A percentile compares a stretch with the other conserved stretches of the same genome.
Evolutionary conservation across 2,888 invertebrate genomes (phyloP).

Genomic region (Pseudanteris insignis): DNA sequence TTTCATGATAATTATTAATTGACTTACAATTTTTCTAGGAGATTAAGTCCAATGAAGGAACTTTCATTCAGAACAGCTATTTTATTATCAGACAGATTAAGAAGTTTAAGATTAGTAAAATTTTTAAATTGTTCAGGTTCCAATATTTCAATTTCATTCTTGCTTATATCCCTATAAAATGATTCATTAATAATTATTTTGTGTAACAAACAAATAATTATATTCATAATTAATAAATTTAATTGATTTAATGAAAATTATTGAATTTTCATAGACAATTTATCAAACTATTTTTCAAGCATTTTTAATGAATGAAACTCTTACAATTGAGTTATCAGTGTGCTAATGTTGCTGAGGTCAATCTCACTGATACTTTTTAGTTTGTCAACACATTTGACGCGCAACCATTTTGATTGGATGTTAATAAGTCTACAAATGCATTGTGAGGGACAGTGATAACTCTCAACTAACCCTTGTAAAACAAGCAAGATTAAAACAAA

Average conservation of each 20-base stretch:
- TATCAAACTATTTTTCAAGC: neutral
- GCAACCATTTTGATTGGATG: conserved; percentile 70
- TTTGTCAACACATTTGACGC: conserved; percentile 73
- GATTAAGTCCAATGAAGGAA: conserved; percentile 76
- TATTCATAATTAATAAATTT: neutral
- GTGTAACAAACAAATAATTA: too few relatives aligned
- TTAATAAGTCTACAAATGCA: conserved; percentile 71
- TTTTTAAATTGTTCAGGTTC: conserved; percentile 56
- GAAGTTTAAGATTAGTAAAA: conserved; percentile 68
- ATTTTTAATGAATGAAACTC: conserved; percentile 55
- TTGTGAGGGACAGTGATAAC: conserved; percentile 68
- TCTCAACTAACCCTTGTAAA: conserved; percentile 50
- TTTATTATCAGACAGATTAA: conserved; percentile 75
- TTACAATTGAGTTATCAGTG: conserved; percentile 75
- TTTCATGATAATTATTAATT: conserved; percentile 16
- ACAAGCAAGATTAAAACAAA: conserved; percentile 50
- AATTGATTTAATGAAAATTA: neutral
- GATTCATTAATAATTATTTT: neutral
- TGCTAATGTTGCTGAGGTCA: conserved; percentile 72
- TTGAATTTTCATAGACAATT: neutral
- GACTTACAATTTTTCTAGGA: conserved; percentile 79
- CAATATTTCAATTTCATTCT: conserved; percentile 72
- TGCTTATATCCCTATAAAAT: conserved; percentile 71
- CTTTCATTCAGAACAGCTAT: conserved; percentile 75
- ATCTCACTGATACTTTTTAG: conserved; percentile 72